Evolutionary conservation across 92 coral and sea anemone genomes (phyloP).

Genomic region (Desmophyllum pertusum): DNA sequence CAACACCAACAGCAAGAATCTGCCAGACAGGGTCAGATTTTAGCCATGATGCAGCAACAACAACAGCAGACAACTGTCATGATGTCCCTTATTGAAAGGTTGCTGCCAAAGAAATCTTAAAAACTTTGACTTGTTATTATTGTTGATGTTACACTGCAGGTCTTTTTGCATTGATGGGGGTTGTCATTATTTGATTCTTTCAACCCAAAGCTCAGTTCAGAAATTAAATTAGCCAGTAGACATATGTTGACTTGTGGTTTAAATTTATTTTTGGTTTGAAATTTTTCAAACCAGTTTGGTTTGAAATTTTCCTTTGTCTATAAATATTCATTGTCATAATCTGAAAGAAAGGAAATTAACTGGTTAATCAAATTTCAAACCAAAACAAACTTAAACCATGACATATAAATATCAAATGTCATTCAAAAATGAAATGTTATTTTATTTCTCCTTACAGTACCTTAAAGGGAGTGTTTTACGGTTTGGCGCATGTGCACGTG

Average conservation of each 20-base stretch:
- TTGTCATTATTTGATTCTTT: slow-evolving; percentile 2
- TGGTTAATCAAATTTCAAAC: neutral
- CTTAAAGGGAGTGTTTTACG: no score
- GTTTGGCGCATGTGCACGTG: neutral
- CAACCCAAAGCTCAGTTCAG: slow-evolving; percentile 14
- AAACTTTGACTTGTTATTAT: neutral
- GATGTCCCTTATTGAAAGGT: slow-evolving; percentile 31
- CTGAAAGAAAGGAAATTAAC: no score
- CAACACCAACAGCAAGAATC: slow-evolving; percentile 37
- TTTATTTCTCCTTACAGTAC: neutral
- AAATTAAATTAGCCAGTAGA: neutral
- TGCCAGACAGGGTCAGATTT: slow-evolving; percentile 22
- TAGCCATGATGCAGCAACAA: slow-evolving; percentile 49
- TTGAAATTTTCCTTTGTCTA: neutral
- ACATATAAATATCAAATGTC: neutral
- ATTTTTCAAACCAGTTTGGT: neutral
- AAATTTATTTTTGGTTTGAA: no score
- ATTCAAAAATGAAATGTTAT: no score
- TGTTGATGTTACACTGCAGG: slow-evolving; percentile 13
- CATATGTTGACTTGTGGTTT: neutral
- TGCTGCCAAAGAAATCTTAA: slow-evolving; percentile 21
- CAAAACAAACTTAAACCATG: neutral
- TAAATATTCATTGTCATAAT: no score
- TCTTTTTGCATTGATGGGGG: neutral
- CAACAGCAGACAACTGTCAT: slow-evolving; percentile 38